These are phyloP conservation scores for Meganola albula DNA, from an alignment of 2,888 invertebrate genomes.

Conservation along the genomic window DNA sequence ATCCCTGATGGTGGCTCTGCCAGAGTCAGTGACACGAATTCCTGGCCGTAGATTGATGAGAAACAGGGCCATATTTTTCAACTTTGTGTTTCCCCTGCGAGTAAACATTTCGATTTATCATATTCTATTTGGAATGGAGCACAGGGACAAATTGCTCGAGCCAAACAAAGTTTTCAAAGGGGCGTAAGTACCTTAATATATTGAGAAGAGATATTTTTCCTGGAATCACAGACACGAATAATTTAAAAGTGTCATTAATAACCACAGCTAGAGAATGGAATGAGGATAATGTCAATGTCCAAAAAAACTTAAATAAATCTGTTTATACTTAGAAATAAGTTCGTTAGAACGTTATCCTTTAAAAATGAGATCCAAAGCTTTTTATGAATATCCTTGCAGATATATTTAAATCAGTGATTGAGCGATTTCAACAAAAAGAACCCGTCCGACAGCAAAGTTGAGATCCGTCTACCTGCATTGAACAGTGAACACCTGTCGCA, in stretches of 20 bases:
- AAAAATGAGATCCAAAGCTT: neutral
- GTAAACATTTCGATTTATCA: conserved; percentile 53
- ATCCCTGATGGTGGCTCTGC: no score
- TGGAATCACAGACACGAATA: conserved; percentile 10
- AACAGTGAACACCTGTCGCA: conserved; percentile 68
- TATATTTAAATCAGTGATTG: conserved; percentile 28
- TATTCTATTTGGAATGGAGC: conserved; percentile 42
- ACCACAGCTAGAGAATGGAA: neutral
- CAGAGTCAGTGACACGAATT: conserved; percentile 36
- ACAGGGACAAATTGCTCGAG: conserved; percentile 37
- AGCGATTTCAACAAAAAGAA: conserved; percentile 42
- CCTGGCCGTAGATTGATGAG: conserved; percentile 52
- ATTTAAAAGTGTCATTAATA: conserved; percentile 7
- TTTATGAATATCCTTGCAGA: conserved; percentile 13
- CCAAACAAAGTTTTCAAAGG: conserved; percentile 36
- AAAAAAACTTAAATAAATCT: neutral
- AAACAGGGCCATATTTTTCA: conserved; percentile 41
- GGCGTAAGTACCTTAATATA: conserved; percentile 10
- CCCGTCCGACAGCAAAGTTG: conserved; percentile 33
- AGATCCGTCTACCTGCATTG: conserved; percentile 61
- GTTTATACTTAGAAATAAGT: no score
- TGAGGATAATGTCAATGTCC: neutral
- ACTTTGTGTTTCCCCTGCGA: conserved; percentile 40
- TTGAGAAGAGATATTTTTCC: no score
- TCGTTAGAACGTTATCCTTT: no score